Evolutionary conservation across 35 echinoderm and acorn worm species (phyloP).

Genomic region (Apostichopus japonicus): DNA sequence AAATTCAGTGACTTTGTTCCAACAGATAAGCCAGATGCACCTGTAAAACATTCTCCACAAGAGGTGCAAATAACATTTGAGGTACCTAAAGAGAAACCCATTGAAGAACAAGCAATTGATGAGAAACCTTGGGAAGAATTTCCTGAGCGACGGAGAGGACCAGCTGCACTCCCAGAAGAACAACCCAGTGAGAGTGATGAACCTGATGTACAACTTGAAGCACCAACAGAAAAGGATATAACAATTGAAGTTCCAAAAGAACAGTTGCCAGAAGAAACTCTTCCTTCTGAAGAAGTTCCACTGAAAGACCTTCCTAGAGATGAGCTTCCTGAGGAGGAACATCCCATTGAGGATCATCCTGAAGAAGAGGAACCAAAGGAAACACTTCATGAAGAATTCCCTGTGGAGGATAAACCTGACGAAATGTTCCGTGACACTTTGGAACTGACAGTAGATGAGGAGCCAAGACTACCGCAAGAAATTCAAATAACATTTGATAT

Average conservation of each 20-base stretch:
- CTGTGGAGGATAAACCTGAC: not conserved
- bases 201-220: not conserved
- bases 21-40: constrained; percentile 21
- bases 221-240: not conserved
- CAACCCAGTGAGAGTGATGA: constrained; percentile 16
- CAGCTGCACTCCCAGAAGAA: not conserved
- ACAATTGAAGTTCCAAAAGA: constrained; percentile 57
- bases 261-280: constrained; percentile 10
- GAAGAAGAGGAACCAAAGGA: constrained; percentile 14
- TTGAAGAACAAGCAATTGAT: not conserved
- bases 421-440: not conserved
- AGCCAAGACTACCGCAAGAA: constrained; percentile 17
- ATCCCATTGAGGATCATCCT: not conserved
- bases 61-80: constrained; percentile 46
- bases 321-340: constrained; percentile 1
- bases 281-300: not conserved
- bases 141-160: not conserved
- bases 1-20: too few relatives aligned
- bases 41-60: not conserved
- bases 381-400: not conserved
- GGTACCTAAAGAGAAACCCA: constrained; percentile 32
- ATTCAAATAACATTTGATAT: constrained; percentile 40
- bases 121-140: not conserved
- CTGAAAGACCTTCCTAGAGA: not conserved
- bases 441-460: not conserved